Conservation (phyloP, 1,140 invertebrate genomes). For the Brachionus angularis region DNA sequence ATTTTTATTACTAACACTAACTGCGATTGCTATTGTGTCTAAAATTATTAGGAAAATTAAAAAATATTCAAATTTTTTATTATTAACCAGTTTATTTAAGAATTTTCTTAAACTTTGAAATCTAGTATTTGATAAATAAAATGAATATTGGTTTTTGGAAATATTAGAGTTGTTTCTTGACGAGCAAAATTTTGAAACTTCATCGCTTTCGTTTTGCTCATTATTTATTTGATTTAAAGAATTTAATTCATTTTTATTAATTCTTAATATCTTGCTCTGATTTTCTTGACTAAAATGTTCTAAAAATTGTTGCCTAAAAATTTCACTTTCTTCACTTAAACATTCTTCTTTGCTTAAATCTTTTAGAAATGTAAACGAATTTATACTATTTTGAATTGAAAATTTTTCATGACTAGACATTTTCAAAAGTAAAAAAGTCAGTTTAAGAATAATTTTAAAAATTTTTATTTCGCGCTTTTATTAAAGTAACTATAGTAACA, state of each 20-base stretch:
- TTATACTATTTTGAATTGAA: neutral
- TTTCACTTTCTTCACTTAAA: neutral
- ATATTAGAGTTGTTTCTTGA: neutral
- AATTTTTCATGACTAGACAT: neutral
- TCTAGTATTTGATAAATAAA: neutral
- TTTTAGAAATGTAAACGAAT: neutral
- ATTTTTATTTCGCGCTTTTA: too few species aligned
- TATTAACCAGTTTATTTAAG: neutral
- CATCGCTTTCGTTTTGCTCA: too few species aligned
- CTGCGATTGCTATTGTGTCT: slow-evolving; percentile 12
- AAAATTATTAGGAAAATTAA: neutral
- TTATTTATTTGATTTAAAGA: too few species aligned
- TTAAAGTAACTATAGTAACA: neutral
- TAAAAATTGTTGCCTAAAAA: slow-evolving; percentile 8
- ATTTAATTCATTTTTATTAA: too few species aligned
- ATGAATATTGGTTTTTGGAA: neutral
- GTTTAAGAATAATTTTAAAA: too few species aligned
- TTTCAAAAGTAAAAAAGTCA: neutral
- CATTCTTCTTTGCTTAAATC: neutral
- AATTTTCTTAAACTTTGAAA: neutral
- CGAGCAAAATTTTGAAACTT: too few species aligned
- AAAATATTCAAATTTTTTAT: slow-evolving; percentile 21
- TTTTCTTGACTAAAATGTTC: slow-evolving; percentile 9
- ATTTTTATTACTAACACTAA: neutral
- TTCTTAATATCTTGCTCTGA: too few species aligned